Conservation (phyloP, 2,113 vertebrate species). For the Nycticryphes semicollaris region DNA sequence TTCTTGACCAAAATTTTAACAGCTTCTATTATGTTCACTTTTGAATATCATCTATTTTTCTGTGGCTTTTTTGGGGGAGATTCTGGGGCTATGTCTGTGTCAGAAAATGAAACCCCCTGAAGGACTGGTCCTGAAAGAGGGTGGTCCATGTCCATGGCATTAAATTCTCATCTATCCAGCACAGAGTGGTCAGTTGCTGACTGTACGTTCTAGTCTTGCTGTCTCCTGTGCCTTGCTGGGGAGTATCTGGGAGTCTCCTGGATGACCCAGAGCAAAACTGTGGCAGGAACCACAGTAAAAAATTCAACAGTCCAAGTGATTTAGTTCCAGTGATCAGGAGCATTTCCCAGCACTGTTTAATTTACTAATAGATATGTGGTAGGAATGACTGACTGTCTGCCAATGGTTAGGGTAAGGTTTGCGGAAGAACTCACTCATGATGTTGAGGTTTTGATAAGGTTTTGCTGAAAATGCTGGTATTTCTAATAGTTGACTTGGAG, state of each 20-base stretch:
- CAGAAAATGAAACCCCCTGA: background rate
- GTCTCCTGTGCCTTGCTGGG: background rate
- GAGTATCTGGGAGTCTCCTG: background rate
- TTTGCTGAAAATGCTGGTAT: background rate
- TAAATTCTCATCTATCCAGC: background rate
- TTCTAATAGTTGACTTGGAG: background rate
- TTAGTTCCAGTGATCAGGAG: background rate
- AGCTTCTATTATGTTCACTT: background rate
- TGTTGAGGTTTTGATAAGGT: background rate
- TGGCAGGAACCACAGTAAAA: accelerated
- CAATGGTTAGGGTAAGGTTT: background rate
- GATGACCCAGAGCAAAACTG: background rate
- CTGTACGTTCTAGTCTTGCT: background rate
- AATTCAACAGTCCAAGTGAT: background rate
- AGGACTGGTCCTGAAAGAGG: background rate
- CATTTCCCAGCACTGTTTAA: background rate
- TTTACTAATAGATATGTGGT: background rate
- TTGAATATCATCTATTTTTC: background rate
- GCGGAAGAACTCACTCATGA: background rate
- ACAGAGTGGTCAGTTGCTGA: background rate
- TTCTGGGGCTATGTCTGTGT: background rate
- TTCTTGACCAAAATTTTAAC: background rate
- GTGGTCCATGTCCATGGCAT: background rate
- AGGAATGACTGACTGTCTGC: background rate
- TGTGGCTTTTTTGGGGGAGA: background rate